Evolutionary conservation across 2,888 invertebrate species (phyloP).

Genomic region (Lasiommata megera): DNA sequence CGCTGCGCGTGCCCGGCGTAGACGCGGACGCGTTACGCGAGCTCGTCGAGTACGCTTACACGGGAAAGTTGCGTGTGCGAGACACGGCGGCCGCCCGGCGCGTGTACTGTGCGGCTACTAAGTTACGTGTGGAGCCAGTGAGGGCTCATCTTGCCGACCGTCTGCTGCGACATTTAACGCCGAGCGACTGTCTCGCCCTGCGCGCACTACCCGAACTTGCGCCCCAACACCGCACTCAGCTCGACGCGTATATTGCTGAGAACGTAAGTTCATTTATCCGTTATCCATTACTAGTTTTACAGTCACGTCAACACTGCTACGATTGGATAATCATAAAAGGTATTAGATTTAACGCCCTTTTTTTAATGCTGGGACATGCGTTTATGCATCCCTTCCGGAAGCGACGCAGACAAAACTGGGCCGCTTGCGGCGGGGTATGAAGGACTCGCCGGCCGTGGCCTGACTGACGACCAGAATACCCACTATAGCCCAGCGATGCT

Average conservation of each 20-base stretch:
- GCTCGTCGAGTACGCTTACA: slow-evolving; percentile 92
- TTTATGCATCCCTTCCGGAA: no score
- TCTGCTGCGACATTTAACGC: slow-evolving; percentile 82
- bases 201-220: slow-evolving; percentile 85
- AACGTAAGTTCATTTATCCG: slow-evolving; percentile 74
- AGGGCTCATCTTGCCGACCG: slow-evolving; percentile 86
- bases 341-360: no score
- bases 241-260: slow-evolving; percentile 86
- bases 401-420: no score
- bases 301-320: no score
- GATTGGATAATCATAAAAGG: no score
- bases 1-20: slow-evolving; percentile 48
- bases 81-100: slow-evolving; percentile 82
- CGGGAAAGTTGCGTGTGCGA: slow-evolving; percentile 83
- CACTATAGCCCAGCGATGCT: no score
- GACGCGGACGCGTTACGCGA: slow-evolving; percentile 84
- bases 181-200: slow-evolving; percentile 80
- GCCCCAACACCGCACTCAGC: slow-evolving; percentile 64
- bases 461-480: no score
- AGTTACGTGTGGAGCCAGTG: slow-evolving; percentile 88
- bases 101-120: slow-evolving; percentile 90
- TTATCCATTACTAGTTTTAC: no score
- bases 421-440: no score
- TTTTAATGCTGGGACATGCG: no score
- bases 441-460: no score